Conservation (phyloP, 2,113 vertebrate genomes). For the Atractosteus spatula region DNA sequence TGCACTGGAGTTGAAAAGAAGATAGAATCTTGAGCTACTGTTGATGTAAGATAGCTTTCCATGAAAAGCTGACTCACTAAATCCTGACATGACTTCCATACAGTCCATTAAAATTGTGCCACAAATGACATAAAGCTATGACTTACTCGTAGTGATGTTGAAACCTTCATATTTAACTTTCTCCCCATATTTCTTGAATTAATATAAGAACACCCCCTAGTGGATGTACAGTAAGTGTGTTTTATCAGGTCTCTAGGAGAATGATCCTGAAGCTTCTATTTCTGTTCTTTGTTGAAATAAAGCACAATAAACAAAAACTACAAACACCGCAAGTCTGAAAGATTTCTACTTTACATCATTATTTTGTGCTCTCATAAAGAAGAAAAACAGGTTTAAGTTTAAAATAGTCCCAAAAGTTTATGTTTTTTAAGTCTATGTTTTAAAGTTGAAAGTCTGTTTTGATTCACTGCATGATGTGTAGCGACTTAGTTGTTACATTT, state of each 20-base stretch:
- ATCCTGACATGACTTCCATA: slow-evolving; percentile 15
- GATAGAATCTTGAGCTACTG: slow-evolving; percentile 17
- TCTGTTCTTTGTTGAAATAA: too few species aligned
- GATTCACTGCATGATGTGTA: too few species aligned
- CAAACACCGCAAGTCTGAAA: too few species aligned
- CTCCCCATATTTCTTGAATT: slow-evolving; percentile 10
- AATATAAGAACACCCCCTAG: slow-evolving; percentile 36
- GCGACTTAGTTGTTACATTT: too few species aligned
- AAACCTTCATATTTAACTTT: slow-evolving; percentile 25
- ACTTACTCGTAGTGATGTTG: slow-evolving; percentile 18
- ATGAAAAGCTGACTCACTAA: slow-evolving; percentile 26
- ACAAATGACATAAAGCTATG: slow-evolving; percentile 8
- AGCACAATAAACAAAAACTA: too few species aligned
- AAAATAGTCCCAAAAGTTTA: too few species aligned
- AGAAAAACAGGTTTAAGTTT: too few species aligned
- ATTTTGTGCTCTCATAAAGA: too few species aligned
- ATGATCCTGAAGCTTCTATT: neutral
- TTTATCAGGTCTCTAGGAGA: too few species aligned
- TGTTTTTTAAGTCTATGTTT: too few species aligned
- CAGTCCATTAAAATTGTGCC: slow-evolving; percentile 18
- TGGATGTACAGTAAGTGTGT: slow-evolving; percentile 29
- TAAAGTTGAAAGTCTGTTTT: too few species aligned
- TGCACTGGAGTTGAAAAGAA: slow-evolving; percentile 8
- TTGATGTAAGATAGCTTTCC: slow-evolving; percentile 22
- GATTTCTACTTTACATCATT: too few species aligned